phyloP scores from a whole-genome alignment of 2,113 vertebrate species.

The Mesembrinibis cayennensis region DNA sequence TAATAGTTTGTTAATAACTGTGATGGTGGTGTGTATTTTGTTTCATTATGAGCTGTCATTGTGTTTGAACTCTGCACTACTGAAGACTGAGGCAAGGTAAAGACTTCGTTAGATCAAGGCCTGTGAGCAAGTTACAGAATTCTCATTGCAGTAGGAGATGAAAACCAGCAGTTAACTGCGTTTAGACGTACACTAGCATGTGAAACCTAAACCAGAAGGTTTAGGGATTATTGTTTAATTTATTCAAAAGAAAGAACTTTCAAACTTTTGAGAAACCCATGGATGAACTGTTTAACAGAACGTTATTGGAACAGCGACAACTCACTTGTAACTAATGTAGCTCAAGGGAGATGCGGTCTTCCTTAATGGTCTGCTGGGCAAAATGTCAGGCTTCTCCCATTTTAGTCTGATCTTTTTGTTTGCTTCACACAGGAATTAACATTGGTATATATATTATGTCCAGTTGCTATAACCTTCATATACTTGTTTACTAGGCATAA shows the following conservation, averaged over 20 bases:
- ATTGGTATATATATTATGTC: accelerated
- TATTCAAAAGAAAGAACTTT: not conserved
- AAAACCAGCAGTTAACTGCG: not conserved
- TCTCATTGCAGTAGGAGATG: not conserved
- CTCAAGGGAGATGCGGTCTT: not conserved
- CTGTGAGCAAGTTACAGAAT: not conserved
- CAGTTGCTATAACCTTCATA: not conserved
- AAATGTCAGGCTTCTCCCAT: not conserved
- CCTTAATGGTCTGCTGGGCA: not conserved
- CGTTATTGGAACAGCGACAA: not conserved
- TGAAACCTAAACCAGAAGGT: not conserved
- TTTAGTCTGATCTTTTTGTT: not conserved
- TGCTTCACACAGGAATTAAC: not conserved
- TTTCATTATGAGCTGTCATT: not conserved
- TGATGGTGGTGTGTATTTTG: not conserved
- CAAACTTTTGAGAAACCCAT: not conserved
- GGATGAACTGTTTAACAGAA: not conserved
- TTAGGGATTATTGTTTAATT: not conserved
- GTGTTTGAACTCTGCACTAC: not conserved
- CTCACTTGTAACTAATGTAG: not conserved
- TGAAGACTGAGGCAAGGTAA: not conserved
- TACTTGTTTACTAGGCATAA: not conserved
- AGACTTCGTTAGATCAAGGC: not conserved
- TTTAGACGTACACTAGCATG: not conserved
- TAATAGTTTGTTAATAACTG: not conserved